Percentiles rank a stretch among this genome's conserved stretches.
These are phyloP conservation scores for Laspeyria flexula DNA, from an alignment of 2,888 invertebrate species.

Conservation along the genomic window DNA sequence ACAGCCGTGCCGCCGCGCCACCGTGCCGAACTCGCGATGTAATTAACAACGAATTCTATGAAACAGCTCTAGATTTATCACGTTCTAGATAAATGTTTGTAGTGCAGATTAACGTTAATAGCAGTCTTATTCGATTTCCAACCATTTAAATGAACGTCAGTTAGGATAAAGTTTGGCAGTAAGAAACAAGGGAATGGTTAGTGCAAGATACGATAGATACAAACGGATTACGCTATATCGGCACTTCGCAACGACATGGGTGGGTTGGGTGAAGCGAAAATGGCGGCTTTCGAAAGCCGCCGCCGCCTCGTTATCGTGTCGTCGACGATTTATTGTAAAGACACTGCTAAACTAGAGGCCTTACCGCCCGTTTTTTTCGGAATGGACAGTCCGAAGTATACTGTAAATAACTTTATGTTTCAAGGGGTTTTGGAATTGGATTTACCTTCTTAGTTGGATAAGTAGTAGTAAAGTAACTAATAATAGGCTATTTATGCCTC, in stretches of 20 bases:
- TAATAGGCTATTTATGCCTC: too few relatives aligned
- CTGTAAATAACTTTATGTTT: neutral
- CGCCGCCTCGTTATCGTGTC: conserved; percentile 29
- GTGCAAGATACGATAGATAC: conserved; percentile 25
- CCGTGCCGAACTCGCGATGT: conserved; percentile 48
- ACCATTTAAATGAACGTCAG: conserved; percentile 24
- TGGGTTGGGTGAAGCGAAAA: conserved; percentile 23
- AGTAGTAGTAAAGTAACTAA: neutral
- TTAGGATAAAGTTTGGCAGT: conserved; percentile 22
- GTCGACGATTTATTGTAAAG: conserved; percentile 36
- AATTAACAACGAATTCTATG: conserved; percentile 64
- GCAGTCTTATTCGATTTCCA: conserved; percentile 22
- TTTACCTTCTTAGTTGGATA: neutral
- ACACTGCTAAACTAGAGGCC: conserved; percentile 15
- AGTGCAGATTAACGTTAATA: conserved; percentile 30
- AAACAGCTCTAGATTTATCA: conserved; percentile 46
- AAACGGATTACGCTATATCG: conserved; percentile 43
- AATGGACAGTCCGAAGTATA: neutral
- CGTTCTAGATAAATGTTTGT: conserved; percentile 35
- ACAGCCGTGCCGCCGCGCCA: conserved; percentile 15
- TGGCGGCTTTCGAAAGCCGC: conserved; percentile 15
- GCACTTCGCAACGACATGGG: conserved; percentile 23
- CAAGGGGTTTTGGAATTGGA: neutral
- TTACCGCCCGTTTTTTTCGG: neutral
- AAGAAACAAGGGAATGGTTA: conserved; percentile 22